phyloP scores from a whole-genome alignment of 2,113 vertebrate genomes.

The Lanius collurio region DNA sequence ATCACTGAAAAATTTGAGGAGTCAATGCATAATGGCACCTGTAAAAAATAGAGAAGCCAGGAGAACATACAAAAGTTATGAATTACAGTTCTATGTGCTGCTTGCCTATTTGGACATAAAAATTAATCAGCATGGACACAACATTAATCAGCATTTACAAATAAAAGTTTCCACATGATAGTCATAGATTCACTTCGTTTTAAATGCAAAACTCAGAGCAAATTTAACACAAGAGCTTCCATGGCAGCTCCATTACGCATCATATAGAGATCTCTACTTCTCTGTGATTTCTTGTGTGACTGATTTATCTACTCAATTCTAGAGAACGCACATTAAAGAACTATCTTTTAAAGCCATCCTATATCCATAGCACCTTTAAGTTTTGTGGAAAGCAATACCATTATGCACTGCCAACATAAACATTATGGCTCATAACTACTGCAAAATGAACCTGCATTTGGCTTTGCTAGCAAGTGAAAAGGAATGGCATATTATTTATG shows the following conservation, averaged over 20 bases:
- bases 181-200: neutral
- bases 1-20: constrained; percentile 96
- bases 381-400: neutral
- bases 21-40: constrained; percentile 97
- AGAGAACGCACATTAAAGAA: neutral
- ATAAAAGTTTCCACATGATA: neutral
- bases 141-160: neutral
- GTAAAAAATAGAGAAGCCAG: neutral
- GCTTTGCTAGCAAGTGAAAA: neutral
- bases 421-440: neutral
- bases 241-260: neutral
- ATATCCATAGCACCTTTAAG: neutral
- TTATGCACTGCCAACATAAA: neutral
- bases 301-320: neutral
- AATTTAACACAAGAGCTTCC: neutral
- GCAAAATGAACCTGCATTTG: neutral
- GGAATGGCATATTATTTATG: neutral
- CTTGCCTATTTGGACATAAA: neutral
- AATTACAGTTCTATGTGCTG: neutral
- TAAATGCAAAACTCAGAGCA: neutral
- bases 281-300: neutral
- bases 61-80: neutral
- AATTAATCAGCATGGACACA: neutral
- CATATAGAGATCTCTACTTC: neutral
- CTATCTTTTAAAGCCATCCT: neutral